Evolutionary conservation across 2,888 invertebrate genomes (phyloP).

Genomic region (Spisula subtruncata): DNA sequence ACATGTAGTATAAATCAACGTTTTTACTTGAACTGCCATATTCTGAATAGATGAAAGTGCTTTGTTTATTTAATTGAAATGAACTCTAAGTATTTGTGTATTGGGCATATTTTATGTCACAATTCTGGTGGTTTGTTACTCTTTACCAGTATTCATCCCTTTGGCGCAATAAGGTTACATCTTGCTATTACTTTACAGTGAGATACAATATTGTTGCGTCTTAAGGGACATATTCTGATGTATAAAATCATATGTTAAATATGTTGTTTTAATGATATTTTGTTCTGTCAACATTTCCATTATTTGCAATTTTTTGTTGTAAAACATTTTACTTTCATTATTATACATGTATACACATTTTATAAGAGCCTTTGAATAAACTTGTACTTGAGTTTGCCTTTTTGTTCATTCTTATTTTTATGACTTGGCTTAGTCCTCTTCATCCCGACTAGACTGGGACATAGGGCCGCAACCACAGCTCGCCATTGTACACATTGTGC

Average conservation of each 20-base stretch:
- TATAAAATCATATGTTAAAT: neutral
- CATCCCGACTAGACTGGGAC: too few species aligned
- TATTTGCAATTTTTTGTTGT: neutral
- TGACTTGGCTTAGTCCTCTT: too few species aligned
- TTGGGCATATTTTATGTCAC: neutral
- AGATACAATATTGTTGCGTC: too few species aligned
- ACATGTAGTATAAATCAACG: neutral
- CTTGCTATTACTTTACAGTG: too few species aligned
- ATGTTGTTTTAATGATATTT: neutral
- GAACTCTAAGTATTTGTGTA: neutral
- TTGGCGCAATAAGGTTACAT: too few species aligned
- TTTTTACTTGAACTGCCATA: neutral
- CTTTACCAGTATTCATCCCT: neutral
- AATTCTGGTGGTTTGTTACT: neutral
- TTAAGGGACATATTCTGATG: too few species aligned
- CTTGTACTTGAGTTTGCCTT: neutral
- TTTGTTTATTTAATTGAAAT: neutral
- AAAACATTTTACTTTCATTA: constrained; percentile 10
- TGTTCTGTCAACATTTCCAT: constrained; percentile 4
- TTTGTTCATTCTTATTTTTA: too few species aligned
- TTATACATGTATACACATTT: neutral
- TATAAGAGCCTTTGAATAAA: constrained; percentile 19
- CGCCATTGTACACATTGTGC: too few species aligned
- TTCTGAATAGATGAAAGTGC: neutral
- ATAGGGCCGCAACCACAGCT: too few species aligned